A percentile compares a stretch with the other conserved stretches of the same genome.
Evolutionary conservation across 2,888 invertebrate species (phyloP).

Genomic region (Hydroisotoma schaefferi): DNA sequence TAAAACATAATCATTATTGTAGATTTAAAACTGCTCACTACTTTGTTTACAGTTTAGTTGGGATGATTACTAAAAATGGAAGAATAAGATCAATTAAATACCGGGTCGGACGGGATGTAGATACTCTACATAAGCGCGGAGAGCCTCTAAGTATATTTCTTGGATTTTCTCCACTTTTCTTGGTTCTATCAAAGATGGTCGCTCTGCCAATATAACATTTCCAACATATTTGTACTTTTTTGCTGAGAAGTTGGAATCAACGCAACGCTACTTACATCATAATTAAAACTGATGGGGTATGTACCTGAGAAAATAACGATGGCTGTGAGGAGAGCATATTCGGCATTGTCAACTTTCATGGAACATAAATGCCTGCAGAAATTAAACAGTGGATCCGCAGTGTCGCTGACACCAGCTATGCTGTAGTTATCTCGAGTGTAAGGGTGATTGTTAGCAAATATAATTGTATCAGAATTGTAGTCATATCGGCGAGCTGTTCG

Average conservation of each 20-base stretch:
- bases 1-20: too few species aligned
- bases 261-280: too few species aligned
- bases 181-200: constrained; percentile 83
- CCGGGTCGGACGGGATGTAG: constrained; percentile 72
- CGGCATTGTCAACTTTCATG: constrained; percentile 94
- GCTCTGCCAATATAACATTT: too few species aligned
- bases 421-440: constrained; percentile 92
- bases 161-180: constrained; percentile 95
- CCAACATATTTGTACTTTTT: too few species aligned
- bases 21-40: too few species aligned
- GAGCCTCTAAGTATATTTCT: constrained; percentile 88
- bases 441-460: constrained; percentile 95
- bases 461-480: constrained; percentile 83
- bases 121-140: constrained; percentile 87
- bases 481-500: constrained; percentile 94
- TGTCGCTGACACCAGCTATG: constrained; percentile 89
- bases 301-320: constrained; percentile 96
- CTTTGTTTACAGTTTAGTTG: too few species aligned
- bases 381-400: constrained; percentile 88
- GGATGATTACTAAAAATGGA: too few species aligned
- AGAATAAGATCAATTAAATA: too few species aligned
- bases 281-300: too few species aligned
- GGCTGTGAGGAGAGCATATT: constrained; percentile 93
- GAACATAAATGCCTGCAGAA: constrained; percentile 94
- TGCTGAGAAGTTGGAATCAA: too few species aligned